Percentiles rank a stretch among this genome's conserved stretches.
These are phyloP conservation scores for Rotaria macrura DNA, from an alignment of 2,888 invertebrate species.

Conservation along the genomic window DNA sequence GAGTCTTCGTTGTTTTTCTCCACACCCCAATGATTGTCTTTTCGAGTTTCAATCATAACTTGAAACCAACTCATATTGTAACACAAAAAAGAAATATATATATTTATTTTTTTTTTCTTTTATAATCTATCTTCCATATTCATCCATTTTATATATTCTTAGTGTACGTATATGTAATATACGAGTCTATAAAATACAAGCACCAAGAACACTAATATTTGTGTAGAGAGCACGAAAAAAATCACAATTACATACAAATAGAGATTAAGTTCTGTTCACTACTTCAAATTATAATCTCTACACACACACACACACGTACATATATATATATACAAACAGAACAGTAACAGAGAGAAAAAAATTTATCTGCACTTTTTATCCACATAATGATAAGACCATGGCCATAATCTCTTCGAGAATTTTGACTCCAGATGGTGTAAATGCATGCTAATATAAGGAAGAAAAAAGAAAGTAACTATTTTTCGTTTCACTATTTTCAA, in stretches of 20 bases:
- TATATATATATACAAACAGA: background rate
- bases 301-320: too few species aligned
- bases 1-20: background rate
- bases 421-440: background rate
- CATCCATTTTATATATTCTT: background rate
- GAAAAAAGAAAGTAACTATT: background rate
- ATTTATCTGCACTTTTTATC: background rate
- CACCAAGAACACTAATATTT: background rate
- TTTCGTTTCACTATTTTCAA: too few species aligned
- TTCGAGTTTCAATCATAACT: background rate
- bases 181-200: background rate
- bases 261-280: background rate
- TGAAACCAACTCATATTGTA: background rate
- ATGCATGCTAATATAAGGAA: background rate
- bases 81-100: background rate
- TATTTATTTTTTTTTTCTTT: background rate
- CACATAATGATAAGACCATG: background rate
- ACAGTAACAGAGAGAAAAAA: background rate
- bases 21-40: background rate
- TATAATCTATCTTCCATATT: background rate
- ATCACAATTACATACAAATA: background rate
- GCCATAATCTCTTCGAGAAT: background rate
- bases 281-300: background rate
- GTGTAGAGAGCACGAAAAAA: background rate
- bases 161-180: background rate